Evolutionary conservation across 1,140 invertebrate species (phyloP).

Genomic region (Adelges cooleyi): DNA sequence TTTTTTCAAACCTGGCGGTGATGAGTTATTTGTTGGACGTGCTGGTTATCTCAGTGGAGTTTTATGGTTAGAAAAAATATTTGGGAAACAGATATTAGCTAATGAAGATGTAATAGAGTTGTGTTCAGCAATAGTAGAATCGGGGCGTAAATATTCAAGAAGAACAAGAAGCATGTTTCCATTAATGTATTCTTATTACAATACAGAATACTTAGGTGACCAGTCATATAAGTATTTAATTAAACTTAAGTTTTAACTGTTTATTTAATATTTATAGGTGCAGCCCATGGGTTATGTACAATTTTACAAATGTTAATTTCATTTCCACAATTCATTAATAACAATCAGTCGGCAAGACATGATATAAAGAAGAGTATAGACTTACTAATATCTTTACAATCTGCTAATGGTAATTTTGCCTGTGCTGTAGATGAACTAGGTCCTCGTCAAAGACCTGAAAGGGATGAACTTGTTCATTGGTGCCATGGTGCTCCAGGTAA

Average conservation of each 20-base stretch:
- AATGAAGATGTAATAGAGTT: conserved; percentile 47
- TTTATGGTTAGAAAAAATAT: conserved; percentile 53
- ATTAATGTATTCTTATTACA: conserved; percentile 75
- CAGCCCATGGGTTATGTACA: conserved; percentile 60
- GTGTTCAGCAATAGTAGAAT: conserved; percentile 54
- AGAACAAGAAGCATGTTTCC: conserved; percentile 49
- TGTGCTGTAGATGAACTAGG: conserved; percentile 57
- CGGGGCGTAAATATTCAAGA: conserved; percentile 54
- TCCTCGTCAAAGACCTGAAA: conserved; percentile 36
- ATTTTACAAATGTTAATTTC: conserved; percentile 53
- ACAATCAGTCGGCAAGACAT: conserved; percentile 42
- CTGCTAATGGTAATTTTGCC: conserved; percentile 62
- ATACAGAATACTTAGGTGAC: conserved; percentile 66
- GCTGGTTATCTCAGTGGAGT: conserved; percentile 67
- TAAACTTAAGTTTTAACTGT: no score
- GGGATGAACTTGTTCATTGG: conserved; percentile 65
- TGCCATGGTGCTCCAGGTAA: conserved; percentile 70
- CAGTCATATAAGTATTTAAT: no score
- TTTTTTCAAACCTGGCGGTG: conserved; percentile 58
- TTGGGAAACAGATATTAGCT: conserved; percentile 44
- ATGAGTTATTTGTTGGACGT: conserved; percentile 72
- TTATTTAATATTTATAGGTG: conserved; percentile 51
- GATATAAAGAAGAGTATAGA: conserved; percentile 48
- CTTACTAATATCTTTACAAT: conserved; percentile 52
- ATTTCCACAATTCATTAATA: conserved; percentile 50